Evolutionary conservation across 2,797 vertebrate genomes (phyloP), one percentile per base, ranked within the genome.

Genomic region (Amblyopsis hoosieri): DNA sequence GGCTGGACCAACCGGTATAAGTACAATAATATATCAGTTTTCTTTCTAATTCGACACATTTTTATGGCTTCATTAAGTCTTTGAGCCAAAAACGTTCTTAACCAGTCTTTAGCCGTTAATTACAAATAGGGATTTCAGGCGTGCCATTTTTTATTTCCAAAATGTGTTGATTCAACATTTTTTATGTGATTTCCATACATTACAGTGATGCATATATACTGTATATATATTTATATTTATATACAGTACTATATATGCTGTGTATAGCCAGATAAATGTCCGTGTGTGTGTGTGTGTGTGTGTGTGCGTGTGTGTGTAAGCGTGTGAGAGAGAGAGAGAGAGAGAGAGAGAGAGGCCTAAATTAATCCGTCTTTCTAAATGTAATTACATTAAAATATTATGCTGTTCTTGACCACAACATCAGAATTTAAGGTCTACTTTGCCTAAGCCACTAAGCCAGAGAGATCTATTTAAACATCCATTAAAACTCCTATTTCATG

Each of bases 121-220:
- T 46, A 47, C 19, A 55, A 55, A 63, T 8, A 12, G 52, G 45
- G 52, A 55, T 63, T 63, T 23, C 19, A 53, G 29, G 45, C 52
- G 12, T 12, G 52, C 7, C 1, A 10, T 48, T 19, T 54, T 46
- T 63, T 63, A 46, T 47, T 14, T 60, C 59, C 45, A 29, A 31
- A 63, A 63, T 54, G 52, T 63, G 61, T 62, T 62, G 37, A 62
- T 62, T 54, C 61, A 54, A 62, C 61, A 31, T 53, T 62, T 53
- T 62, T 13, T 1, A 9, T 54, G 61, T 45, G 61, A 62, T 51
- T 33, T 47, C 58, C 58, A 50, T 31, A 42, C 29, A 31, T 46
- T 54, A 46, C 61, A 63, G 54, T 63, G 47, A 42, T 54, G 61
- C 61, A 15, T 2, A 50, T 50, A 15, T 49, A 48, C 12, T 50